Percentiles rank a stretch among this genome's conserved stretches.
Evolutionary conservation across 37 sponge, comb jelly and placozoan species (phyloP).

Genomic region (Aphrocallistes beatrix): DNA sequence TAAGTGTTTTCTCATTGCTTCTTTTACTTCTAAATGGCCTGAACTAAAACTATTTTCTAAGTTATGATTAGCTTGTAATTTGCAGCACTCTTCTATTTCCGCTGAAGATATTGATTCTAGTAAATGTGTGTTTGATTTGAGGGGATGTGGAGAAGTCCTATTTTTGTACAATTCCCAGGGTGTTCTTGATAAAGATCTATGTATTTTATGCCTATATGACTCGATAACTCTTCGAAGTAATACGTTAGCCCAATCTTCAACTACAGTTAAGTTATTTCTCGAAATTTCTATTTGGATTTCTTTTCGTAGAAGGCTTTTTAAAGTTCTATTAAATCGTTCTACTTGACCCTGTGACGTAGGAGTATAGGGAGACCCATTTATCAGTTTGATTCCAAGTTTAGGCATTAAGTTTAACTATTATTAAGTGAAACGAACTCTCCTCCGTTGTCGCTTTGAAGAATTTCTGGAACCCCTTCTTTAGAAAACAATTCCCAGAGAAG

Average conservation of each 20-base stretch:
- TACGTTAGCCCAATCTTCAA: no score
- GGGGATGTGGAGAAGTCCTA: no score
- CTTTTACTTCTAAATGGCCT: not conserved
- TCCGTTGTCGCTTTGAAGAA: not conserved
- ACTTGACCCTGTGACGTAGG: conserved; percentile 11
- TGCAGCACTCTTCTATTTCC: not conserved
- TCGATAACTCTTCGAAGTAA: no score
- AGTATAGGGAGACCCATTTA: not conserved
- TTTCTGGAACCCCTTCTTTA: not conserved
- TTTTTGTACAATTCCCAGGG: not conserved
- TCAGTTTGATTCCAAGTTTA: conserved; percentile 12
- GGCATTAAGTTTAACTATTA: not conserved
- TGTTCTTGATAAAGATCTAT: not conserved
- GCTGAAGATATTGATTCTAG: not conserved
- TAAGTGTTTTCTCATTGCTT: not conserved
- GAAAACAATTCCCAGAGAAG: not conserved
- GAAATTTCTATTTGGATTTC: not conserved
- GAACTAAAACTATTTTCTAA: not conserved
- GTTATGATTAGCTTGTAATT: not conserved
- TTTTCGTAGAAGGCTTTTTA: not conserved
- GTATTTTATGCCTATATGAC: not conserved
- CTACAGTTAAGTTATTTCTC: not conserved
- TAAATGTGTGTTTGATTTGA: not conserved
- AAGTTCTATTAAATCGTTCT: conserved; percentile 5
- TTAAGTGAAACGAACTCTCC: not conserved